Base-by-base conservation (phyloP, 2,888 invertebrate genomes). In the Celastrina argiolus region DNA sequence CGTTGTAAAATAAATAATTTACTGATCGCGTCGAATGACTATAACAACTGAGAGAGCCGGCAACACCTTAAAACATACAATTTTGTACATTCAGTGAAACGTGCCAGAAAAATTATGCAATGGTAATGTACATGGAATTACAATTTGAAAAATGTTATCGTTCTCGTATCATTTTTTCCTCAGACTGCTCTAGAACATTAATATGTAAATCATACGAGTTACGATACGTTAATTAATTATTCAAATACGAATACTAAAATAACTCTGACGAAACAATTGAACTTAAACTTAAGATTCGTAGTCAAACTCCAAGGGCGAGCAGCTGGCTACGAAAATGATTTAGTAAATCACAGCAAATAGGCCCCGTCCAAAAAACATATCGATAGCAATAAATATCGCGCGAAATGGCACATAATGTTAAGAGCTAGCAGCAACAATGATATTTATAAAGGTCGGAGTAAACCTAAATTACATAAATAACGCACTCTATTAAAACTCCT, bases 401-500 rank as follows among this genome's bases (percentile, higher is more conserved):
- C 51, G 51, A 51, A 51, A 51, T 51, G 51, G 51, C 18, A 51
- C 51, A 51, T 51, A 26, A 26, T 12, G 22, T 51, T 51, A 51
- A 22, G 51, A 51, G 51, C 51, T 22, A 51, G 51, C 14, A 58
- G 8, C 7, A 58, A 58, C 28, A 58, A 58, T 10, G 31, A 31
- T 58, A 31, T 31, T 31, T 31, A 31, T 31, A 31, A 39, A 39
- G 22, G 39, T 59, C 34, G 16, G 18, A 59, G 34, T 61, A 22
- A 31, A 59, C 59, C 31, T 59, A 31, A 59, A 59, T 59, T 31
- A 59, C 16, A 34, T 31, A 14, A 61, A 61, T 61, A 61, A 18
- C 34, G 39, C 39, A 36, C 61, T 36, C 18, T 61, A 61, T 61
- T 61, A 39, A 61, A 61, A 39, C n/a, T 39, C 12, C 22, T 36